phyloP scores from a whole-genome alignment of 2,888 invertebrate species.

The Epicampocera succincta region DNA sequence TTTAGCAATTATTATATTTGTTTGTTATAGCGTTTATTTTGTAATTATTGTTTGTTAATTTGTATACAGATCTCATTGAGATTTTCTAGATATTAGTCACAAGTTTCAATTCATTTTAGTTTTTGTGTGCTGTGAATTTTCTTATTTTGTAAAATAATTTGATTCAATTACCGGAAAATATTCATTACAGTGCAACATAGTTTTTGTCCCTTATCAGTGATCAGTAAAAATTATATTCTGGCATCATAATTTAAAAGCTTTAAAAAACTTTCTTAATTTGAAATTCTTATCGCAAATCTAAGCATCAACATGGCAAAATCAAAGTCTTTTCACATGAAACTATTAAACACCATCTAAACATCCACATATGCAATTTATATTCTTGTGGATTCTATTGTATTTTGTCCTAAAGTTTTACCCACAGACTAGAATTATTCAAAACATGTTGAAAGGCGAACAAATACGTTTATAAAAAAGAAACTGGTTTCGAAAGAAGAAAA shows the following conservation, averaged over 20 bases:
- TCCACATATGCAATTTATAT: no score
- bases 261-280: background rate
- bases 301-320: background rate
- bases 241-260: background rate
- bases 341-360: background rate
- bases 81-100: conserved; percentile 59
- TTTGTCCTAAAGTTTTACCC: no score
- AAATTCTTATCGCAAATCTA: conserved; percentile 34
- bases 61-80: conserved; percentile 59
- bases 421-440: no score
- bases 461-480: no score
- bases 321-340: background rate
- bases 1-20: conserved; percentile 10
- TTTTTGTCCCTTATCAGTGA: conserved; percentile 23
- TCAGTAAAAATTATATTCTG: conserved; percentile 6
- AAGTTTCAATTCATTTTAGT: conserved; percentile 30
- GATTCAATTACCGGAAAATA: conserved; percentile 59
- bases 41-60: conserved; percentile 17
- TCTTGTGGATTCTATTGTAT: no score
- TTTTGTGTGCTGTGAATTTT: conserved; percentile 8
- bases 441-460: no score
- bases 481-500: no score
- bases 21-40: background rate
- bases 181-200: conserved; percentile 56
- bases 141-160: conserved; percentile 5